A percentile compares a stretch with the other conserved stretches of the same genome.
Evolutionary conservation across 2,113 vertebrate species (phyloP).

Genomic region (Alouatta palliata): DNA sequence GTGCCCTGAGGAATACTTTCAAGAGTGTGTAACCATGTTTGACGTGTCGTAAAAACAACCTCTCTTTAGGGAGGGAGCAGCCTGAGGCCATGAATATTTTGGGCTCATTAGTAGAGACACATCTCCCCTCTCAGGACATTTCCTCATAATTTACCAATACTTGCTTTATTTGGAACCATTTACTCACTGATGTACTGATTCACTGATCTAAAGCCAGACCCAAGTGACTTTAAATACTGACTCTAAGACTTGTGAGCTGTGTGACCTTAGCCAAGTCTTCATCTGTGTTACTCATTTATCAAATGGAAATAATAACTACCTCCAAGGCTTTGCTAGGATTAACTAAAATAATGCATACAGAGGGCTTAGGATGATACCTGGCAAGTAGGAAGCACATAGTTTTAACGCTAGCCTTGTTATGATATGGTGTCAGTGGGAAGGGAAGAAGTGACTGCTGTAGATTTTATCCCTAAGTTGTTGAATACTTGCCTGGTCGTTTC

Average conservation of each 20-base stretch:
- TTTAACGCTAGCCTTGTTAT: neutral
- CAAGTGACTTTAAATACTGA: neutral
- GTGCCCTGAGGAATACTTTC: neutral
- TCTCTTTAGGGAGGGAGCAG: neutral
- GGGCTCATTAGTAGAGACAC: neutral
- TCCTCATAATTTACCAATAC: accelerated
- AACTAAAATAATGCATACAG: accelerated
- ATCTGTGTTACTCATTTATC: neutral
- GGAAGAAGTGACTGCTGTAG: neutral
- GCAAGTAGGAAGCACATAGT: accelerated
- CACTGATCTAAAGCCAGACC: neutral
- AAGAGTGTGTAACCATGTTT: neutral
- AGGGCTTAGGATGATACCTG: neutral
- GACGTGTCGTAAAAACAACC: neutral
- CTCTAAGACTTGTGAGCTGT: neutral
- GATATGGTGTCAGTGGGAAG: accelerated
- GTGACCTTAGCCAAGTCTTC: neutral
- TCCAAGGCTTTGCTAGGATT: neutral
- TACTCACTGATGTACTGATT: neutral
- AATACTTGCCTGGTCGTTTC: accelerated
- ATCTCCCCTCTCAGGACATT: accelerated
- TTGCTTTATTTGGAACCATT: neutral
- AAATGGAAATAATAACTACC: too few species aligned
- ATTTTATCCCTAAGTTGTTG: neutral
- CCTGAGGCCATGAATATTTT: accelerated